Percentiles rank a stretch among this genome's conserved stretches.
Conservation (phyloP, 2,113 vertebrate genomes). For the Chlorodrepanis virens region DNA sequence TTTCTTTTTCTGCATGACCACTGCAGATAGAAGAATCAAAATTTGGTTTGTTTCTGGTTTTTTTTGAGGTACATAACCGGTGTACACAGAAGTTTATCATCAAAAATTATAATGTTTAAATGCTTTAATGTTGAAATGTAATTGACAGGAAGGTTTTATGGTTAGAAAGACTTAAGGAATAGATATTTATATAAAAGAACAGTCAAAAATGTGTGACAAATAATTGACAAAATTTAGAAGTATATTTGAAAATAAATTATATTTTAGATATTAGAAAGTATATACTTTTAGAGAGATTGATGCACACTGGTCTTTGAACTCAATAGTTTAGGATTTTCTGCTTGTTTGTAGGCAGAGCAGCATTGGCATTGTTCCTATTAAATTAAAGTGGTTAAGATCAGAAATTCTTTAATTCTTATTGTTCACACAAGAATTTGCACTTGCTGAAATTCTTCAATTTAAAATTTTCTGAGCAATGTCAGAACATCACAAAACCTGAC, state of each 20-base stretch:
- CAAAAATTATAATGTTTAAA: neutral
- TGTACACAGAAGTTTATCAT: neutral
- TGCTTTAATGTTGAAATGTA: neutral
- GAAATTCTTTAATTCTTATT: neutral
- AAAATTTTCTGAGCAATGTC: neutral
- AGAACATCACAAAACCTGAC: neutral
- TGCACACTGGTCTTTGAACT: neutral
- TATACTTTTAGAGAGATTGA: neutral
- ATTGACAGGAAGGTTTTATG: neutral
- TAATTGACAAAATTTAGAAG: neutral
- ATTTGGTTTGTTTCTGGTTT: neutral
- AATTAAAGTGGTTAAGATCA: neutral
- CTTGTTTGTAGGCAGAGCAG: neutral
- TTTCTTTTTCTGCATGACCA: neutral
- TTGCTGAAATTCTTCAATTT: neutral
- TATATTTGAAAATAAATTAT: neutral
- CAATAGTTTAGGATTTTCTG: neutral
- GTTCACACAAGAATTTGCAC: neutral
- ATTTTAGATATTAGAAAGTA: neutral
- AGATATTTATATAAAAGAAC: neutral
- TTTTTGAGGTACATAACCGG: neutral
- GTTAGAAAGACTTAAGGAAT: neutral
- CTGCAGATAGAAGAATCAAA: neutral
- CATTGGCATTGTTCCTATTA: neutral
- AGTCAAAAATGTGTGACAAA: neutral